Conservation (phyloP, 2,797 vertebrate genomes). For the Alauda arvensis region DNA sequence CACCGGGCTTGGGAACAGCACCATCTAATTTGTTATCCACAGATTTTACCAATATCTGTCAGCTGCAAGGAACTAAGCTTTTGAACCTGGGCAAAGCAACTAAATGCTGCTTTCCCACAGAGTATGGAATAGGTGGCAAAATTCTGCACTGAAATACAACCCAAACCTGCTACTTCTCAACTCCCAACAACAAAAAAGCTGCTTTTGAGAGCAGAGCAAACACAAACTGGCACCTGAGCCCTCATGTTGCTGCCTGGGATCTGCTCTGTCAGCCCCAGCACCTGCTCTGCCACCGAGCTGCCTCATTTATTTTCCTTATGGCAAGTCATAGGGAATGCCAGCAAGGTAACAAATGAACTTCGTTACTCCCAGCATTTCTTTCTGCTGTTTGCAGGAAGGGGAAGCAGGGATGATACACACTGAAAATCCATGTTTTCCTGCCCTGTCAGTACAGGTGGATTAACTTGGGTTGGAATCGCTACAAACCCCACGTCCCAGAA, state of each 20-base stretch:
- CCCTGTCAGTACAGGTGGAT: background rate
- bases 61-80: background rate
- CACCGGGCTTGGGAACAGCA: constrained; percentile 6
- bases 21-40: background rate
- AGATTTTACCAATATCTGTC: background rate
- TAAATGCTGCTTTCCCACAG: background rate
- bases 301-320: background rate
- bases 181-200: background rate
- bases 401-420: background rate
- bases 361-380: background rate
- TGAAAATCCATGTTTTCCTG: background rate
- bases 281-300: background rate
- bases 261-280: background rate
- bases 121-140: background rate
- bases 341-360: background rate
- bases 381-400: background rate
- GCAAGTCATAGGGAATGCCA: background rate
- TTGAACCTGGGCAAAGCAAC: fast-evolving
- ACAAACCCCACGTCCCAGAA: background rate
- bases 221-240: background rate
- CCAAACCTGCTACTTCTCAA: background rate
- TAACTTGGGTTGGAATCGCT: background rate
- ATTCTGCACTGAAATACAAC: background rate
- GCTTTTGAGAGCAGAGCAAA: background rate
- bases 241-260: background rate